Evolutionary conservation across 2,113 vertebrate species (phyloP).

Genomic region (Neogobius melanostomus): DNA sequence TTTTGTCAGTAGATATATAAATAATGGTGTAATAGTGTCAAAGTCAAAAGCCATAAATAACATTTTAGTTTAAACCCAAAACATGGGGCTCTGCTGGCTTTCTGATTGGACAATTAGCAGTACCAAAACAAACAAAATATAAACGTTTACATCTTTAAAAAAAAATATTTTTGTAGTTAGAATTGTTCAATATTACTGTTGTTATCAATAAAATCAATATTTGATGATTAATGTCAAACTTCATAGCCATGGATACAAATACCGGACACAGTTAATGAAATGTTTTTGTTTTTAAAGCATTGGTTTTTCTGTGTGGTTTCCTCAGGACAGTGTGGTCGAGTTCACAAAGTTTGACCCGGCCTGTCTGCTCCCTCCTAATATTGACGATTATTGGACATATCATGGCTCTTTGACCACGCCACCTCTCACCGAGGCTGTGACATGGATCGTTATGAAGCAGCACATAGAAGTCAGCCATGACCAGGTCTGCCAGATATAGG

Average conservation of each 20-base stretch:
- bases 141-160: too few relatives aligned
- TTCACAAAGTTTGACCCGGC: conserved; percentile 86
- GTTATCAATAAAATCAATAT: too few relatives aligned
- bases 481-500: conserved; percentile 73
- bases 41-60: not conserved
- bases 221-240: too few relatives aligned
- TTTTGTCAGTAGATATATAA: not conserved
- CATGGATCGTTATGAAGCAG: conserved; percentile 95
- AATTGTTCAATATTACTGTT: too few relatives aligned
- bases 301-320: not conserved
- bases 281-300: too few relatives aligned
- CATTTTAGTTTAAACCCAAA: too few relatives aligned
- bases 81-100: too few relatives aligned
- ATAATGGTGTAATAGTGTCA: not conserved
- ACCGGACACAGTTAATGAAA: too few relatives aligned
- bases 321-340: conserved; percentile 84
- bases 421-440: conserved; percentile 89
- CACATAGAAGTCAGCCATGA: conserved; percentile 90
- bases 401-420: conserved; percentile 92
- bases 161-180: too few relatives aligned
- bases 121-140: too few relatives aligned
- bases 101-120: too few relatives aligned
- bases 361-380: conserved; percentile 83
- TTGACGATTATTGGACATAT: conserved; percentile 93
- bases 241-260: too few relatives aligned